phyloP scores from a whole-genome alignment of 1,140 invertebrate species.

The Ceratosolen fusciceps region DNA sequence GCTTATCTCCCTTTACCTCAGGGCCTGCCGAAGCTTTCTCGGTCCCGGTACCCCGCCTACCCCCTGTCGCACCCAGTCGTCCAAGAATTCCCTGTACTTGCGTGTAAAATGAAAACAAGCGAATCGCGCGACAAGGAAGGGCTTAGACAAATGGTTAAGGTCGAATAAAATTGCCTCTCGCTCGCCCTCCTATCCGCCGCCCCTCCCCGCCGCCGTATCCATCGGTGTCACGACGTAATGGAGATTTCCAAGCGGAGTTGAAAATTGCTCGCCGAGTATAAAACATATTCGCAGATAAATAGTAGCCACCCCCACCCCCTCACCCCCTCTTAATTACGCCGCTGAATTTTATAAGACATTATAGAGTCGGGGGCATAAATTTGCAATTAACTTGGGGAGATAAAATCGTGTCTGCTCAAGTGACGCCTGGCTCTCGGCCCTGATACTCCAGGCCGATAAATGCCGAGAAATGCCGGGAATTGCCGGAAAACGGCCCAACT shows the following conservation, averaged over 20 bases:
- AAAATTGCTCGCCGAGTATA: no score
- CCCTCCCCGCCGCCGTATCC: no score
- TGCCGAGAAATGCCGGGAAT: slow-evolving; percentile 49
- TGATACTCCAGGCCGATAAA: no score
- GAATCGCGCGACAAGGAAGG: slow-evolving; percentile 10
- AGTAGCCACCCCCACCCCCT: no score
- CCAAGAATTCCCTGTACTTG: not conserved
- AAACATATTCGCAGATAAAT: no score
- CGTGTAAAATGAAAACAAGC: slow-evolving; percentile 26
- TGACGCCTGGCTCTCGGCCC: not conserved
- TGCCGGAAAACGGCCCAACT: slow-evolving; percentile 63
- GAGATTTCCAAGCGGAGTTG: no score
- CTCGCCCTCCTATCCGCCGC: no score
- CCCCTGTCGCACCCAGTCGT: slow-evolving; percentile 28
- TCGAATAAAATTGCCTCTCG: slow-evolving; percentile 44
- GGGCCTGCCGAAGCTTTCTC: not conserved
- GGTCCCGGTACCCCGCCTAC: slow-evolving; percentile 35
- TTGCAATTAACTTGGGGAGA: not conserved
- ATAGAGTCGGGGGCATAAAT: not conserved
- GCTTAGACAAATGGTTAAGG: slow-evolving; percentile 4
- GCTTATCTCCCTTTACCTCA: not conserved
- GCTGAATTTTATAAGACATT: no score
- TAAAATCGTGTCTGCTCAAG: not conserved
- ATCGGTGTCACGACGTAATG: no score
- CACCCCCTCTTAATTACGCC: no score